A percentile compares a stretch with the other conserved stretches of the same genome.
Evolutionary conservation across 2,888 invertebrate genomes (phyloP).

Genomic region (Matsumyia berberina): DNA sequence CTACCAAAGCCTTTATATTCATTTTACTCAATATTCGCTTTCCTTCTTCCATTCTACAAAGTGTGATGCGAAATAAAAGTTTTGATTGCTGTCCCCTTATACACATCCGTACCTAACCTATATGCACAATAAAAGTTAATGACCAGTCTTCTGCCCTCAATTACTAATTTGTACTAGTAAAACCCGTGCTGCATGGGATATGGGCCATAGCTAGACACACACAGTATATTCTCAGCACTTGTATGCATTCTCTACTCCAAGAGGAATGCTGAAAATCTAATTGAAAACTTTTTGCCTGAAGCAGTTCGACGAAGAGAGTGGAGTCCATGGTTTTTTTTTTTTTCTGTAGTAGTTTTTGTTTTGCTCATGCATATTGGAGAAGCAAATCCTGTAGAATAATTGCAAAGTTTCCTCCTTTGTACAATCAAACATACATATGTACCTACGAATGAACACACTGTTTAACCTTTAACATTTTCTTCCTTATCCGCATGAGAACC

Average conservation of each 20-base stretch:
- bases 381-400: slow-evolving; percentile 72
- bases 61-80: slow-evolving; percentile 42
- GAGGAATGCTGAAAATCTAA: slow-evolving; percentile 72
- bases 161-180: slow-evolving; percentile 65
- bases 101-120: slow-evolving; percentile 10
- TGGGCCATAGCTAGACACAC: background rate
- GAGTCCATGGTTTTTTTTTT: slow-evolving; percentile 32
- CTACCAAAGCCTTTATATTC: background rate
- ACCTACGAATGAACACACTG: slow-evolving; percentile 50
- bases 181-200: slow-evolving; percentile 37
- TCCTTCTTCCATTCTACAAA: background rate
- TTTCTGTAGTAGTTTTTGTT: slow-evolving; percentile 49
- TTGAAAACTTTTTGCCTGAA: slow-evolving; percentile 70
- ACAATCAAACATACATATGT: slow-evolving; percentile 51
- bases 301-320: slow-evolving; percentile 53
- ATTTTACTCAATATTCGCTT: background rate
- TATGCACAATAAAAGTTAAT: slow-evolving; percentile 66
- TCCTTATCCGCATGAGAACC: slow-evolving; percentile 39
- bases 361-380: slow-evolving; percentile 62
- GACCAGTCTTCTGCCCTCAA: slow-evolving; percentile 59
- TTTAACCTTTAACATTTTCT: slow-evolving; percentile 66
- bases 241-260: slow-evolving; percentile 56
- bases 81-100: slow-evolving; percentile 41
- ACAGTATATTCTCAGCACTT: slow-evolving; percentile 24
- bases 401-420: slow-evolving; percentile 64